Percentiles rank a stretch among this genome's conserved stretches.
Evolutionary conservation across 2,113 vertebrate species (phyloP).

Genomic region (Lepidothrix coronata): DNA sequence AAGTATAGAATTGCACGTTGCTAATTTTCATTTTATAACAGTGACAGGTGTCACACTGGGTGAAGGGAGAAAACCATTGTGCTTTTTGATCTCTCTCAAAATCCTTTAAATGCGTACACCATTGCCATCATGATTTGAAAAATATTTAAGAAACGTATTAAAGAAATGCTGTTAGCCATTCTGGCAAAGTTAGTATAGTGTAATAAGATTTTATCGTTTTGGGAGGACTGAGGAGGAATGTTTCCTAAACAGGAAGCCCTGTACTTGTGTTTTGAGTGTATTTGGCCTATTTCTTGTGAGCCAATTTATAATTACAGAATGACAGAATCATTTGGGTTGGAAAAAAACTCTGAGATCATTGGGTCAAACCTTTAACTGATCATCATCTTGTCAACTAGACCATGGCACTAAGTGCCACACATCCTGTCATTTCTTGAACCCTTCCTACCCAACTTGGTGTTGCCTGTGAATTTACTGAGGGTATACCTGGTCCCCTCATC

Average conservation of each 20-base stretch:
- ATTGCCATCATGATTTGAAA: background rate
- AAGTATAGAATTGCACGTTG: background rate
- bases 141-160: background rate
- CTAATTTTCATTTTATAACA: background rate
- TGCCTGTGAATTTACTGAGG: background rate
- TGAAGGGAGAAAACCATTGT: background rate
- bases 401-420: background rate
- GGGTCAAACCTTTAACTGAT: background rate
- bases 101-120: background rate
- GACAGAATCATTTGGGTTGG: background rate
- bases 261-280: background rate
- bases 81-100: background rate
- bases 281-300: background rate
- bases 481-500: background rate
- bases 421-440: background rate
- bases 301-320: background rate
- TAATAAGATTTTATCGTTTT: background rate
- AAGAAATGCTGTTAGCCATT: background rate
- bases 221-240: background rate
- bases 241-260: background rate
- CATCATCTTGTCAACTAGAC: background rate
- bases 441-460: background rate
- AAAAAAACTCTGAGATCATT: background rate
- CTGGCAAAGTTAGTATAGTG: background rate
- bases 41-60: background rate